A percentile compares a stretch with the other conserved stretches of the same genome.
These are phyloP conservation scores for Tetrao urogallus DNA, from an alignment of 2,113 vertebrate species.

Conservation along the genomic window DNA sequence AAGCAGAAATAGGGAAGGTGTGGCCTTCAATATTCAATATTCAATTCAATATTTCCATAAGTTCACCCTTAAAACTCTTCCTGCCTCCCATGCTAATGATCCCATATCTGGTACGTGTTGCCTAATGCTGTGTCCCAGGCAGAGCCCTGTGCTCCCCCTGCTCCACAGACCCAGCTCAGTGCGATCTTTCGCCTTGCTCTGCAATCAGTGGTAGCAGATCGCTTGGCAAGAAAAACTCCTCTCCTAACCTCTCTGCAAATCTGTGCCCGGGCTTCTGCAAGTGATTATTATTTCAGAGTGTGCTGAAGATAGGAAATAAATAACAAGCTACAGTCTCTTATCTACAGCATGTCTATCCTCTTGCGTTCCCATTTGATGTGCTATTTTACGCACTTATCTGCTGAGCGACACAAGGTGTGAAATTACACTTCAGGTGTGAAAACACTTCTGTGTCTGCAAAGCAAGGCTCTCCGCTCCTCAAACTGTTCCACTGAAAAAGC, in stretches of 20 bases:
- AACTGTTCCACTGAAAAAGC: constrained; percentile 74
- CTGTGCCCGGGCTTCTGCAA: constrained; percentile 45
- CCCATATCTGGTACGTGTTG: fast-evolving
- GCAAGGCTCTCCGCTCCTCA: constrained; percentile 71
- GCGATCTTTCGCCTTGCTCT: not conserved
- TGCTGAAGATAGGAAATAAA: constrained; percentile 70
- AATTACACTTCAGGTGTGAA: constrained; percentile 83
- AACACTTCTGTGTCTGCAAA: constrained; percentile 77
- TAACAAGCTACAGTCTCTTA: constrained; percentile 68
- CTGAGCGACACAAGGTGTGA: constrained; percentile 81
- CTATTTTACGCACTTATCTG: constrained; percentile 80
- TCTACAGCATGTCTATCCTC: constrained; percentile 71
- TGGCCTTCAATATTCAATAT: not conserved
- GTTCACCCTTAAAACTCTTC: not conserved
- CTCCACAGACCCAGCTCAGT: constrained; percentile 27
- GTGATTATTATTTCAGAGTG: constrained; percentile 51
- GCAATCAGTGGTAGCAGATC: not conserved
- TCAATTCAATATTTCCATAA: not conserved
- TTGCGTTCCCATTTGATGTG: constrained; percentile 77
- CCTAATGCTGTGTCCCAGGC: not conserved
- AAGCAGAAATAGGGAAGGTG: not conserved
- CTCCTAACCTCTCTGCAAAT: constrained; percentile 57
- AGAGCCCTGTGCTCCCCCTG: not conserved
- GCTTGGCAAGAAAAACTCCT: constrained; percentile 48
- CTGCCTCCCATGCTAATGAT: not conserved